Base-by-base conservation (phyloP, 2,113 vertebrate genomes). In the Phyllopteryx taeniolatus region DNA sequence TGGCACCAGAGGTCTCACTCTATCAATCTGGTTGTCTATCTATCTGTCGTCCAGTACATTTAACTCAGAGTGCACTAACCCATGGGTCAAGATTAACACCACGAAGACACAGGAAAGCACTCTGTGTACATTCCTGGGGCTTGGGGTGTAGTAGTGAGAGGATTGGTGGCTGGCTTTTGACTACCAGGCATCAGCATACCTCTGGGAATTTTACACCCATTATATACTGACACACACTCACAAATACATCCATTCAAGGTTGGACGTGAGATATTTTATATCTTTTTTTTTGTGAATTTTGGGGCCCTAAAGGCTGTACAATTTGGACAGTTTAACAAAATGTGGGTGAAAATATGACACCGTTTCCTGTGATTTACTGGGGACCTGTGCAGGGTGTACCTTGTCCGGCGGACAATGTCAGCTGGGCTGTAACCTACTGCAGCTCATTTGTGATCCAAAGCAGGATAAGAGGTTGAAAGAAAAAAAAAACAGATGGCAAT, bases 21-120 rank as follows among this genome's bases (percentile, higher is more conserved):
- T 12, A 57, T 57, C n/a, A 13, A 11, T 20, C 47, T 67, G 22
- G 14, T 27, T 20, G 15, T 53, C 47, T 35, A 19, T 59, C 68
- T 33, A 27, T 66, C 51, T 47, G 47, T 64, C 27, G 13, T 39
- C 49, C 44, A 22, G 33, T n/a, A 54, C 67, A 68, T 49, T 43
- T 56, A 69, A 69, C 33, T 17, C 33, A 39, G 10, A 67, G 74
- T 14, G 68, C 66, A 82, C 72, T 51, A 87, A 73, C 66, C 49
- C 63, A 17, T 42, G 59, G 65, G 77, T 83, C 79, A 79, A 72
- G 79, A 82, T 88, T 85, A 84, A 85, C 82, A 85, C 79, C 72
- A 51, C 51, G 71, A 80, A 72, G 85, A 92, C 89, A 90, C 8
- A 70, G 70, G 80, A 92, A 90, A 89, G 90, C 90, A 92, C 91